These are phyloP conservation scores for Petrophora chlorosata DNA, from an alignment of 2,888 invertebrate species.

Conservation along the genomic window DNA sequence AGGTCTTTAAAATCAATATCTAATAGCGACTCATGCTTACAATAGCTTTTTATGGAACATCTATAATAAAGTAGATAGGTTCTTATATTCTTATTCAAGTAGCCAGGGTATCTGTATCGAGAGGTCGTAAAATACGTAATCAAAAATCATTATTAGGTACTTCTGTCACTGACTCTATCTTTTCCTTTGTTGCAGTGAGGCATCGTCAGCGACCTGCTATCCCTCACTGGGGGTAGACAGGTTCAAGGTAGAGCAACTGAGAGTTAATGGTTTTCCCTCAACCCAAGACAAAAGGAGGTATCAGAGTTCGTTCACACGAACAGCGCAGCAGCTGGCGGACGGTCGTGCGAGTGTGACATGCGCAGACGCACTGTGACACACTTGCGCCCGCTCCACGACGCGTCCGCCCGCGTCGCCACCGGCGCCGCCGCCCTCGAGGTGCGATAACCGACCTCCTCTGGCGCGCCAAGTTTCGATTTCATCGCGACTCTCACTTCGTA, in stretches of 20 bases:
- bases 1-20: conserved; percentile 14
- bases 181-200: conserved; percentile 31
- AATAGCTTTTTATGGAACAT: background rate
- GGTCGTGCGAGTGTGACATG: conserved; percentile 54
- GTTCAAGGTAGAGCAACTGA: conserved; percentile 44
- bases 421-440: conserved; percentile 51
- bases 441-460: conserved; percentile 70
- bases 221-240: conserved; percentile 38
- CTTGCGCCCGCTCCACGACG: conserved; percentile 47
- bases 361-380: conserved; percentile 59
- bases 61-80: background rate
- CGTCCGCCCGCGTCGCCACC: conserved; percentile 25
- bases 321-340: conserved; percentile 43
- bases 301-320: conserved; percentile 41
- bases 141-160: conserved; percentile 1
- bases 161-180: conserved; percentile 10
- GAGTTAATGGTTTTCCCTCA: conserved; percentile 40
- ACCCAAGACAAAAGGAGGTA: conserved; percentile 30
- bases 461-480: conserved; percentile 73
- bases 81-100: background rate
- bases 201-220: conserved; percentile 29
- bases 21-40: background rate
- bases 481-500: conserved; percentile 63
- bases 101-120: background rate
- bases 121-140: background rate